Base-by-base conservation (phyloP, 2,888 invertebrate genomes). In the Coleophora flavipennella region DNA sequence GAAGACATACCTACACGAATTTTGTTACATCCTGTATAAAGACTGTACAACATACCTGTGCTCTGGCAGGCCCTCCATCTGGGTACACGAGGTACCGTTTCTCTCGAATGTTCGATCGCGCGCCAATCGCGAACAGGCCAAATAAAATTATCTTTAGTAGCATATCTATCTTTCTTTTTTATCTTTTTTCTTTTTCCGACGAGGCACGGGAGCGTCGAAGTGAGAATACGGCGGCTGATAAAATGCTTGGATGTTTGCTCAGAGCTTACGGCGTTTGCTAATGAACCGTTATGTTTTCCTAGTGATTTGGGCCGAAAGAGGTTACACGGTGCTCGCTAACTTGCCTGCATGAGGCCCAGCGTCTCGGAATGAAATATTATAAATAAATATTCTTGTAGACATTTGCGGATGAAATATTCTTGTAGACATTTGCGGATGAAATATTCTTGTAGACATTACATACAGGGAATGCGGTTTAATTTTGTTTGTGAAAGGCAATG, bases 81-180 rank as follows among this genome's bases (percentile, higher is more conserved):
- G 87, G 86, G 59, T 86, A 89, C n/a, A 88, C 77, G 37, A 89
- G 73, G 54, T 85, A 87, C 42, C 89, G 70, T 51, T 74, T 85
- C 43, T 86, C 77, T 45, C 88, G 71, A 38, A 57, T 50, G 41
- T 59, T 62, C 11, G 43, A 61, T 59, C 40, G 52, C 61, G 10
- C 55, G 27, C 60, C 55, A 43, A 62, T 44, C 41, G 55, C 54
- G 36, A 76, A 55, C 36, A 72, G 65, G 67, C 70, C 69, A 49
- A 80, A 62, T 50, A 76, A 59, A 69, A 79, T 67, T 67, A 79
- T 51, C 54, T 51, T 48, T 31, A 70, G 51, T 33, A 67, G 55
- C 69, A 20, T 20, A 20, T 20, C 20, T 20, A 6, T 20, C 20
- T 20, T 20, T 20, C 20, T 20, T 20, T 20, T 20, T 20, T 4